Evolutionary conservation across 2,888 invertebrate species (phyloP).

Genomic region (Ophioninae sp.): DNA sequence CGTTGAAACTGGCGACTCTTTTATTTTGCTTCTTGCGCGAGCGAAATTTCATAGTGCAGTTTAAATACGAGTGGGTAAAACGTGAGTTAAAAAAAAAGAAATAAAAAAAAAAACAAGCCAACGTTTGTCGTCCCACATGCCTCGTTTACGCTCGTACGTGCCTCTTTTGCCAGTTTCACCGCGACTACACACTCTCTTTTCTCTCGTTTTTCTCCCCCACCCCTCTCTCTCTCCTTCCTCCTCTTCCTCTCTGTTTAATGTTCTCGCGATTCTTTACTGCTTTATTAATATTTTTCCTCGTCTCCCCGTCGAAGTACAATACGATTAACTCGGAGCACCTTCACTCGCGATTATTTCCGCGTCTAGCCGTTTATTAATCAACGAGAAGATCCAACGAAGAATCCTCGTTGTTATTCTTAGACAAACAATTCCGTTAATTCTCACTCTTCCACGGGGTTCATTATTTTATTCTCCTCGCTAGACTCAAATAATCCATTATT

Average conservation of each 20-base stretch:
- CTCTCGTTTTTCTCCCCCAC: neutral
- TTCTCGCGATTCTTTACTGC: constrained; percentile 34
- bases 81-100: constrained; percentile 28
- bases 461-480: constrained; percentile 44
- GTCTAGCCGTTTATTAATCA: constrained; percentile 48
- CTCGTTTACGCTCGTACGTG: constrained; percentile 57
- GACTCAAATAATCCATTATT: constrained; percentile 52
- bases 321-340: constrained; percentile 19
- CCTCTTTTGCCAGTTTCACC: constrained; percentile 52
- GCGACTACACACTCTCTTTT: constrained; percentile 37
- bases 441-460: constrained; percentile 21
- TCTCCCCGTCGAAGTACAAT: neutral
- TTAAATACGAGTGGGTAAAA: constrained; percentile 43
- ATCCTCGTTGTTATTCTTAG: constrained; percentile 38
- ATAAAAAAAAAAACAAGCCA: neutral
- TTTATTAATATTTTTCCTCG: constrained; percentile 23
- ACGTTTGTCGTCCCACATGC: constrained; percentile 61
- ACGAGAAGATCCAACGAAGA: constrained; percentile 23
- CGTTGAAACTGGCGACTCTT: constrained; percentile 28
- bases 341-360: constrained; percentile 46
- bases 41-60: constrained; percentile 41
- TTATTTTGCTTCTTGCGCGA: constrained; percentile 23
- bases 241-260: constrained; percentile 28
- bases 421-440: constrained; percentile 22
- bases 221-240: neutral